phyloP scores from a whole-genome alignment of 2,888 invertebrate genomes.

The Allophyes oxyacanthae region DNA sequence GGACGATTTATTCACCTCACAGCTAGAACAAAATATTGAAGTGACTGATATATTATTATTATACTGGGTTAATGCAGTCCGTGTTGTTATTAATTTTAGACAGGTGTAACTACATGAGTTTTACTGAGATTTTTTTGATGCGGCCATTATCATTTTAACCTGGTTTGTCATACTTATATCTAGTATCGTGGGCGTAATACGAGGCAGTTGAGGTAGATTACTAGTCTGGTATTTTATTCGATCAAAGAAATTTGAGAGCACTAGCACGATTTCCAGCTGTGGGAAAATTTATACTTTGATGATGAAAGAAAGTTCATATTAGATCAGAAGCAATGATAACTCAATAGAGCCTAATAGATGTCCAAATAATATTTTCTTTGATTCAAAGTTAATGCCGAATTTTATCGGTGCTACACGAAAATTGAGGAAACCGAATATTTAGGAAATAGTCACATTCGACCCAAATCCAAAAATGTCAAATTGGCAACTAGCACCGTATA shows the following conservation, averaged over 20 bases:
- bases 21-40: background rate
- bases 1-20: conserved; percentile 7
- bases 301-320: no score
- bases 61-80: background rate
- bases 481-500: conserved; percentile 23
- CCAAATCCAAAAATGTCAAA: conserved; percentile 18
- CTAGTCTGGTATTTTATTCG: no score
- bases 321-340: background rate
- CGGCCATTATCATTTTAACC: no score
- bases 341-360: background rate
- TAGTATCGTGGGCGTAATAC: no score
- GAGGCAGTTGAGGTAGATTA: no score
- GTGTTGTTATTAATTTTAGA: background rate
- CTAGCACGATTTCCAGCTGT: no score
- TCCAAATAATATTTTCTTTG: background rate
- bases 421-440: conserved; percentile 36
- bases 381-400: background rate
- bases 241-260: no score
- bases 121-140: no score
- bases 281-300: no score
- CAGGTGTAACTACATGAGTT: conserved; percentile 2
- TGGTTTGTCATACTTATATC: no score
- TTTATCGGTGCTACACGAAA: background rate
- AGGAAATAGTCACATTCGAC: conserved; percentile 13
- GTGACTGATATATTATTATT: conserved; percentile 6